A percentile compares a stretch with the other conserved stretches of the same genome.
These are phyloP conservation scores for Drosophila santomea DNA, from an alignment of 1,140 invertebrate genomes.

Conservation along the genomic window DNA sequence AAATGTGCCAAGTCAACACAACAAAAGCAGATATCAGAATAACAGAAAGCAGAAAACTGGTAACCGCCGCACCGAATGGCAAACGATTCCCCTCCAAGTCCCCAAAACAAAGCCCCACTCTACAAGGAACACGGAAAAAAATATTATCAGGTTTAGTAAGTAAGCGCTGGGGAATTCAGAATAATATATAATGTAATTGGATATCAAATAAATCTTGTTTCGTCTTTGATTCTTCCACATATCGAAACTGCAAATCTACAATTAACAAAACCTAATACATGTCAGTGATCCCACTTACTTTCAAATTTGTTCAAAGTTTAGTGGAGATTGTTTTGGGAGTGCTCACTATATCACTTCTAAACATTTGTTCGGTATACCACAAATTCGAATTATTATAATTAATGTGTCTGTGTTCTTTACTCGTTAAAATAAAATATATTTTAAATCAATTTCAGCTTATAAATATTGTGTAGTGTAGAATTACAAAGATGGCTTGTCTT, in stretches of 20 bases:
- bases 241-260: background rate
- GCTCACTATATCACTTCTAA: too few species aligned
- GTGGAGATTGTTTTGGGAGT: background rate
- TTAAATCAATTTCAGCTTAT: too few species aligned
- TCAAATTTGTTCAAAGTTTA: background rate
- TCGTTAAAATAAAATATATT: too few species aligned
- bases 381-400: too few species aligned
- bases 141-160: background rate
- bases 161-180: background rate
- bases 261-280: background rate
- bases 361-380: too few species aligned
- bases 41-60: constrained; percentile 30
- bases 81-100: constrained; percentile 19
- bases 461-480: too few species aligned
- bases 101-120: constrained; percentile 9
- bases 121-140: constrained; percentile 4
- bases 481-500: too few species aligned
- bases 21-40: constrained; percentile 44
- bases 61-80: constrained; percentile 57
- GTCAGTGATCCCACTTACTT: background rate
- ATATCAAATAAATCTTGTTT: background rate
- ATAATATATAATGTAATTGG: background rate
- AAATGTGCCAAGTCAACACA: constrained; percentile 78
- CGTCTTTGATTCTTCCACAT: background rate
- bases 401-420: too few species aligned